Evolutionary conservation across 2,797 vertebrate species (phyloP).

Genomic region (Sardinella longiceps): DNA sequence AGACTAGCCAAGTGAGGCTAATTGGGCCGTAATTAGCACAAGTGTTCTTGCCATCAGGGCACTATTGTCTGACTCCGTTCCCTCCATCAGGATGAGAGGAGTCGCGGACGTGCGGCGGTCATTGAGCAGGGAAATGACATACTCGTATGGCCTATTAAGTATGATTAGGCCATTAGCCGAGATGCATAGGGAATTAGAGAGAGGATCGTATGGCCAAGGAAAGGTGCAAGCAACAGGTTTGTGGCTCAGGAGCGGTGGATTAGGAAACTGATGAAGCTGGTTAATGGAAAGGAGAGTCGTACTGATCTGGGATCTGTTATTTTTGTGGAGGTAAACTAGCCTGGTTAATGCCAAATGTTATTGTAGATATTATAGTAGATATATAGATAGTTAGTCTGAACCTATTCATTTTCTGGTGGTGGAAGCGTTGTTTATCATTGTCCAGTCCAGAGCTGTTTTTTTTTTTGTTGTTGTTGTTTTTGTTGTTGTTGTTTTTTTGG

Average conservation of each 20-base stretch:
- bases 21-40: not conserved
- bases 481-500: too few relatives aligned
- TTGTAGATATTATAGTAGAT: too few relatives aligned
- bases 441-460: too few relatives aligned
- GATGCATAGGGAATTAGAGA: not conserved
- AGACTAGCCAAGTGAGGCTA: not conserved
- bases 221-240: not conserved
- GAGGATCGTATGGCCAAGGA: not conserved
- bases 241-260: not conserved
- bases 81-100: too few relatives aligned
- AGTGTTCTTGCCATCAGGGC: constrained; percentile 7
- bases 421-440: too few relatives aligned
- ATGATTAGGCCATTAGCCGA: not conserved
- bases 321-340: too few relatives aligned
- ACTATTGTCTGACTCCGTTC: not conserved
- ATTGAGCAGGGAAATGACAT: constrained; percentile 7
- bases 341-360: too few relatives aligned
- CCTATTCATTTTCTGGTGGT: too few relatives aligned
- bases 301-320: not conserved
- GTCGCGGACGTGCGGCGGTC: not conserved
- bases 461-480: too few relatives aligned
- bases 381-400: too few relatives aligned
- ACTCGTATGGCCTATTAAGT: constrained; percentile 3
- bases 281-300: not conserved
- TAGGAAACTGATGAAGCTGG: not conserved